Base-by-base conservation (phyloP, 2,113 vertebrate genomes). In the Melanocharis versteri region DNA sequence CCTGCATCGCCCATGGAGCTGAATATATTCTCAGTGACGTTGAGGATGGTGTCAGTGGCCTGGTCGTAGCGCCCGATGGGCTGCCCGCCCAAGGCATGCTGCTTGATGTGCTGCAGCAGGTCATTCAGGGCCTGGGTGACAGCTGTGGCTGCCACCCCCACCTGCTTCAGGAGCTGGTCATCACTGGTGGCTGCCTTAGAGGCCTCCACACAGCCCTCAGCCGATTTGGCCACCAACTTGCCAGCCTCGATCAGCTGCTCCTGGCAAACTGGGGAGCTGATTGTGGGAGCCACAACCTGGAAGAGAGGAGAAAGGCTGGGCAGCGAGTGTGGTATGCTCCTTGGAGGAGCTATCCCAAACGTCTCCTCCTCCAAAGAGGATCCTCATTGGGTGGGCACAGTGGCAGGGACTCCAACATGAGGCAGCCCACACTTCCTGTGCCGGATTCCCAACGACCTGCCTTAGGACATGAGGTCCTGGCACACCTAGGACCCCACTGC, bases 1-100 rank as follows among this genome's bases (percentile, higher is more conserved):
- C 99, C 99, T 23, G 99, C 99, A 12, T 99, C 99, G 7, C 99
- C 99, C 99, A 99, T 99, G n/a, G 99, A 99, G 97, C 99, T 99
- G 97, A 99, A 99, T 98, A 99, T 99, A 96, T 99, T 99, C 97
- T 99, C 99, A 0, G 99, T 99, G 91, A 99, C 98, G 0, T 99
- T 99, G 72, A 99, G 98, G 95, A 99, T 99, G 94, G 99, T 99
- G 97, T 99, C 99, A 0, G 99, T 99, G 87, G 99, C 99, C 94
- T 99, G 99, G 86, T 99, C 99, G 0, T 99, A 99, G 39, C 99
- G 98, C 13, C 99, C 99, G 0, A 99, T 98, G 8, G 99, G 99
- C 90, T 99, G 98, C 5, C 98, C 98, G 0, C 99, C 99, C 2
- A 98, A 98, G 87, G 99, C 99, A 0, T 99, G 99, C 96, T 99